A percentile compares a stretch with the other conserved stretches of the same genome.
Evolutionary conservation across 2,888 invertebrate species (phyloP).

Genomic region (Dusona sp.): DNA sequence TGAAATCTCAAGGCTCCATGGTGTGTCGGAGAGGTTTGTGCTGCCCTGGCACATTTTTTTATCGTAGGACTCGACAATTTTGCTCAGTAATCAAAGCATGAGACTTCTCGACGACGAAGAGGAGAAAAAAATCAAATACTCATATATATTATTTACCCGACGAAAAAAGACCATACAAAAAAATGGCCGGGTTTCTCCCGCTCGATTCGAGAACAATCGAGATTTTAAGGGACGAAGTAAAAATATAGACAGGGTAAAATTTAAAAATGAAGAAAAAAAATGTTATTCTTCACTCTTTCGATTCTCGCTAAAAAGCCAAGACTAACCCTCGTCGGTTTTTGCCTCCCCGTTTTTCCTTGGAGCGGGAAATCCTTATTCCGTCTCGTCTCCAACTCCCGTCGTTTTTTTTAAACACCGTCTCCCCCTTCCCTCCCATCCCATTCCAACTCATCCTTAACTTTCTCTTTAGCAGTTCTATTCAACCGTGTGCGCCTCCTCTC

Average conservation of each 20-base stretch:
- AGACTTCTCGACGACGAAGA: neutral
- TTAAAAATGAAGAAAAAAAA: constrained; percentile 23
- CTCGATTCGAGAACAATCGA: constrained; percentile 20
- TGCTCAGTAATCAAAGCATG: constrained; percentile 59
- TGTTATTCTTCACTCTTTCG: constrained; percentile 60
- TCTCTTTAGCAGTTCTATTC: constrained; percentile 57
- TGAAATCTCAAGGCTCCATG: constrained; percentile 57
- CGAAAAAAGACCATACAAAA: constrained; percentile 13
- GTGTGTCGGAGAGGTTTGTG: constrained; percentile 28
- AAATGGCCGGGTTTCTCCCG: constrained; percentile 15
- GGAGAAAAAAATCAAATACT: neutral
- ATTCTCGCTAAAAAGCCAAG: constrained; percentile 65
- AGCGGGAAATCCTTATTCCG: constrained; percentile 45
- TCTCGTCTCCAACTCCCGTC: constrained; percentile 38
- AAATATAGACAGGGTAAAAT: neutral
- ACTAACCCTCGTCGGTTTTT: constrained; percentile 78
- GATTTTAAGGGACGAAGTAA: constrained; percentile 30
- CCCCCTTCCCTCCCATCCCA: neutral
- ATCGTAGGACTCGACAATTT: constrained; percentile 57
- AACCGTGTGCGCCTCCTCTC: constrained; percentile 48
- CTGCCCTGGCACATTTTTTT: constrained; percentile 64
- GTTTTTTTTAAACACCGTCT: constrained; percentile 24
- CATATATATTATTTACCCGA: constrained; percentile 4
- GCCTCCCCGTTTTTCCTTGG: constrained; percentile 52
- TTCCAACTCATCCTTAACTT: neutral